phyloP scores from a whole-genome alignment of 1,140 invertebrate species.

The Phymastichus coffea region DNA sequence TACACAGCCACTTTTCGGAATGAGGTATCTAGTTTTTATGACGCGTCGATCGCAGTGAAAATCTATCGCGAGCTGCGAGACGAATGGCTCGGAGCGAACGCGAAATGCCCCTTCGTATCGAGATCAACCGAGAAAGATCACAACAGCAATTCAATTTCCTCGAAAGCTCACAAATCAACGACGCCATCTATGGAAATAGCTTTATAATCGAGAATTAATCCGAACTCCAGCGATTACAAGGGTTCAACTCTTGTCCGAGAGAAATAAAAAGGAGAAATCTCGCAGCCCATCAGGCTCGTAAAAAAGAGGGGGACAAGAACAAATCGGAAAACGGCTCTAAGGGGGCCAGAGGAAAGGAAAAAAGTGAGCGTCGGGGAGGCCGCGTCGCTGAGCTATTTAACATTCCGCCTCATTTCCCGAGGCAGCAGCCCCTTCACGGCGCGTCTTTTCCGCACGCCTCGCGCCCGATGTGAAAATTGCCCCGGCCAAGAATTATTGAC shows the following conservation, averaged over 20 bases:
- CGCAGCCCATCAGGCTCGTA: not conserved
- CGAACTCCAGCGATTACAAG: not conserved
- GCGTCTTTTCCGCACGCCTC: slow-evolving; percentile 20
- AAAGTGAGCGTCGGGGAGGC: not conserved
- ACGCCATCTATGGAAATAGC: too few relatives aligned
- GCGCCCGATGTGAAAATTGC: slow-evolving; percentile 49
- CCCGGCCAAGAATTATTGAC: slow-evolving; percentile 47
- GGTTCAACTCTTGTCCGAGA: not conserved
- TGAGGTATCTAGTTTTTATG: too few relatives aligned
- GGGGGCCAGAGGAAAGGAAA: not conserved
- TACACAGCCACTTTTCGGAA: too few relatives aligned
- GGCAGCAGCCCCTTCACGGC: slow-evolving; percentile 16
- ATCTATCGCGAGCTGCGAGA: too few relatives aligned
- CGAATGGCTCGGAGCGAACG: too few relatives aligned
- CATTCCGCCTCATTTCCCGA: slow-evolving; percentile 45
- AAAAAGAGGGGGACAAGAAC: not conserved
- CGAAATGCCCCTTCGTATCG: too few relatives aligned
- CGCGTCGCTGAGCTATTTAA: slow-evolving; percentile 40
- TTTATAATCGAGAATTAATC: not conserved
- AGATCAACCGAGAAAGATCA: too few relatives aligned
- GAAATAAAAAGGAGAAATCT: not conserved
- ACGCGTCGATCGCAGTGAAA: too few relatives aligned
- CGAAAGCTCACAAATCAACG: too few relatives aligned
- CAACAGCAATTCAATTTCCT: too few relatives aligned
- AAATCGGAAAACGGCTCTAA: not conserved